A percentile compares a stretch with the other conserved stretches of the same genome.
Conservation (phyloP, 2,113 vertebrate genomes). For the Mungos mungo region DNA sequence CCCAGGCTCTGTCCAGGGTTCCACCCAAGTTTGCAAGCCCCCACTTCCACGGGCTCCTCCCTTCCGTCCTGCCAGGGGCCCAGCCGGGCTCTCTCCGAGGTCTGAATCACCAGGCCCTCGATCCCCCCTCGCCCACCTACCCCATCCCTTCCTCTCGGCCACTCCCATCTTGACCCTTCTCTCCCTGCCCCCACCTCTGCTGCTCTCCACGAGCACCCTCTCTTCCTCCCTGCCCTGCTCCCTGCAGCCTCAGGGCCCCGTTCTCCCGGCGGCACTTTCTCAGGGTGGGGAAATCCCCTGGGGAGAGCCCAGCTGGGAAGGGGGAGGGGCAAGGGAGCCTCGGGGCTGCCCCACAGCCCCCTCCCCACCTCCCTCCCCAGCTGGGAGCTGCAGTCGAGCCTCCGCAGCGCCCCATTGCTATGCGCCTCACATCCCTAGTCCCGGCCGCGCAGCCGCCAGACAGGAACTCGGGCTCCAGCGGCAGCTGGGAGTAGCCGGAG, state of each 20-base stretch:
- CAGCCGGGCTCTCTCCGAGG: not conserved
- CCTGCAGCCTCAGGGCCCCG: not conserved
- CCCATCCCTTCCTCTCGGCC: not conserved
- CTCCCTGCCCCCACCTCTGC: not conserved
- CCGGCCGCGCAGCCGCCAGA: conserved; percentile 71
- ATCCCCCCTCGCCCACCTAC: not conserved
- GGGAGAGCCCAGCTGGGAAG: conserved; percentile 49
- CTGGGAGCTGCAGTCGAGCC: conserved; percentile 66
- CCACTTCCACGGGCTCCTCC: not conserved
- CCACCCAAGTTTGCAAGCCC: not conserved
- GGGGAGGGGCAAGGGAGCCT: not conserved
- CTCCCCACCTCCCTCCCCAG: conserved; percentile 37
- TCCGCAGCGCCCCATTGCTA: conserved; percentile 76
- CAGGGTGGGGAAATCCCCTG: conserved; percentile 57
- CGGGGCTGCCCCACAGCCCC: conserved; percentile 42
- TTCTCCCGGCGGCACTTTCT: not conserved
- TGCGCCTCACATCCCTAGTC: conserved; percentile 77
- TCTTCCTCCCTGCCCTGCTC: not conserved
- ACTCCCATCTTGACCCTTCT: not conserved
- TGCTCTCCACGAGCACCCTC: not conserved
- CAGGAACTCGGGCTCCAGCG: conserved; percentile 65
- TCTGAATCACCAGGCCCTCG: not conserved
- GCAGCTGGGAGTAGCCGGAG: conserved; percentile 68
- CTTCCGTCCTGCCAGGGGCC: not conserved
- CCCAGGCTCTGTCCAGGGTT: not conserved